Evolutionary conservation across 2,797 vertebrate genomes (phyloP), one percentile per base, ranked within the genome.

Genomic region (Poecilia wingei): DNA sequence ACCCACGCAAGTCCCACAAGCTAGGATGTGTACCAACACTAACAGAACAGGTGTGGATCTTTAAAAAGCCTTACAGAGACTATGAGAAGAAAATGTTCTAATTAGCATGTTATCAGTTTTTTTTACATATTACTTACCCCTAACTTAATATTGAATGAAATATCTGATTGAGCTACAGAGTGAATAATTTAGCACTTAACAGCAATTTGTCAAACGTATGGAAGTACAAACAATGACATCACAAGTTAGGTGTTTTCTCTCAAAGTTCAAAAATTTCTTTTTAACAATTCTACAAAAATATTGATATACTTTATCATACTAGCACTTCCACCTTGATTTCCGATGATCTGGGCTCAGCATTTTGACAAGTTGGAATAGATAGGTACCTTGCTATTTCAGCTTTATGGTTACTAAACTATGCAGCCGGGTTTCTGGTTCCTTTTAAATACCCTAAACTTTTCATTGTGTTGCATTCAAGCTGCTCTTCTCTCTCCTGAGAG

Each of bases 1-100:
- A 81, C 89, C 91, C 89, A 72, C 85, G 83, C 89, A 90, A 82
- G 75, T 90, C 89, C 72, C 89, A 91, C 84, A 89, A 73, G 79
- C 78, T 59, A 66, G 43, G 72, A 41, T 70, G 64, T 71, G 31
- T 46, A 80, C 49, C 43, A 76, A 64, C 41, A 49, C 64, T 9
- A 75, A 74, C 64, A 55, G 55, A 64, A 59, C 74, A 84, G 85
- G 82, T 78, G 85, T 84, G 87, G 79, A 83, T 1, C 22, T 47
- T 14, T 33, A 13, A 59, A 59, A 59, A 16, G n/a, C 13, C 13
- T 6, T 59, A 59, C 22, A 72, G 16, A 79, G 12, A 72, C 47
- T 79, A 76, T 79, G 72, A 75, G 5, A 81, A 53, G 9, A 81
- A 71, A 71, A 33, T 18, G 7, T 47, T 28, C 3, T 33, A 20